Evolutionary conservation across 2,797 vertebrate genomes (phyloP), one percentile per base, ranked within the genome.

Genomic region (Dermochelys coriacea): DNA sequence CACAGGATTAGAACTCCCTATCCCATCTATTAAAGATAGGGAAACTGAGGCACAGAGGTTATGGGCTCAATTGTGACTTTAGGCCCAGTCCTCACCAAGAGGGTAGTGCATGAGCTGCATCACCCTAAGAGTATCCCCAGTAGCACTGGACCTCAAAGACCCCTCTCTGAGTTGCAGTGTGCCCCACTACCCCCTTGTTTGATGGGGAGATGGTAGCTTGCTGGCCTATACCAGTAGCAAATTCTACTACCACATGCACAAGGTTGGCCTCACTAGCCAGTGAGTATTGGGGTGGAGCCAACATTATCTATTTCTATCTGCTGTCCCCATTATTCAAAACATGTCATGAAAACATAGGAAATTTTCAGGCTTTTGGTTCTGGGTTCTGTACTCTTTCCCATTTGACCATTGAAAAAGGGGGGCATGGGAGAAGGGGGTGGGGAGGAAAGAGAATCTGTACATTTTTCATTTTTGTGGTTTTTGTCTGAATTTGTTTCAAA

Each of bases 251-350:
- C 45, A 14, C 4, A 49, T 27, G 25, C 4, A 49, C 74, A 15
- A 77, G 27, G 16, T 77, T 49, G 25, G 47, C 41, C 77, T 31
- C 74, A 10, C 6, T 3, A 12, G 74, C 27, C 74, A 77, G 27
- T 47, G 71, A 47, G 21, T 47, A 23, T 23, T 75, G 23, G 27
- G 49, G 37, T 75, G 51, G 1, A 55, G 5, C 0, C 0, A 27
- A 18, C 64, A 85, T n/a, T 45, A 41, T 3, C 78, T 29, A 29
- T 12, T 0, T 0, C 25, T 23, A 7, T 4, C 8, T 7, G 5
- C 59, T 86, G 29, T 2, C 51, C 1, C 1, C 68, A 68, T 90
- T 68, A 74, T n/a, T 0, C 0, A 8, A 86, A 90, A 25, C 25
- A 0, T 37, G 1, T 57, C 12, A 1, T 57, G 27, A 41, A 82